Conservation (phyloP, 2,797 vertebrate species). For the Podargus strigoides region DNA sequence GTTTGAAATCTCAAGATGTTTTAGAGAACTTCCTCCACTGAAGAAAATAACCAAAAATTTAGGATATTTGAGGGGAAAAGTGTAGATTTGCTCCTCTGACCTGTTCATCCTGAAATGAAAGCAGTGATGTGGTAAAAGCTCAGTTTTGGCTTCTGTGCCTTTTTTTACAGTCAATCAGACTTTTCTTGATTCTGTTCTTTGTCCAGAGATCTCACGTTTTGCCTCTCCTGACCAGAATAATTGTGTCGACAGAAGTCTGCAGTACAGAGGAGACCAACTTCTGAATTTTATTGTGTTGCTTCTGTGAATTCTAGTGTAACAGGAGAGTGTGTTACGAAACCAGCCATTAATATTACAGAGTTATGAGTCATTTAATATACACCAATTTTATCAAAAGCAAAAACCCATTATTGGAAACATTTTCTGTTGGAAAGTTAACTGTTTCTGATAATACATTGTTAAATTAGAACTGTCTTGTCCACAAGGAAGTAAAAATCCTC, state of each 20-base stretch:
- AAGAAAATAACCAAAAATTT: background rate
- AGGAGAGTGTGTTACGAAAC: slow-evolving; percentile 1
- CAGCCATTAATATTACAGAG: background rate
- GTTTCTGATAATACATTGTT: background rate
- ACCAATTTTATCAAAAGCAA: background rate
- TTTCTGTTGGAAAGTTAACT: background rate
- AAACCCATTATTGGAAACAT: background rate
- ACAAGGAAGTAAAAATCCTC: background rate
- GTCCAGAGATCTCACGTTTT: slow-evolving; percentile 2
- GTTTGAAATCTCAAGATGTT: background rate
- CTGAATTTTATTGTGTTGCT: background rate
- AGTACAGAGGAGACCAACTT: background rate
- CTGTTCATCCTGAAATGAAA: background rate
- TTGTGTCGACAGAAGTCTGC: background rate
- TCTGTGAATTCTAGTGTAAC: slow-evolving; percentile 19
- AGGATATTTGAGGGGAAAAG: background rate
- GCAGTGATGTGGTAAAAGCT: background rate
- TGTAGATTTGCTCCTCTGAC: background rate
- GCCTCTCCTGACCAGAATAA: slow-evolving; percentile 15
- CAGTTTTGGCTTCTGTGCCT: background rate
- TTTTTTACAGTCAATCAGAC: background rate
- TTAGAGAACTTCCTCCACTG: background rate
- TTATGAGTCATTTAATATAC: background rate
- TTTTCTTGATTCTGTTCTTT: background rate
- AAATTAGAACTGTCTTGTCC: background rate